Conservation (phyloP, 2,888 invertebrate genomes). For the Pogonocherus hispidulus region DNA sequence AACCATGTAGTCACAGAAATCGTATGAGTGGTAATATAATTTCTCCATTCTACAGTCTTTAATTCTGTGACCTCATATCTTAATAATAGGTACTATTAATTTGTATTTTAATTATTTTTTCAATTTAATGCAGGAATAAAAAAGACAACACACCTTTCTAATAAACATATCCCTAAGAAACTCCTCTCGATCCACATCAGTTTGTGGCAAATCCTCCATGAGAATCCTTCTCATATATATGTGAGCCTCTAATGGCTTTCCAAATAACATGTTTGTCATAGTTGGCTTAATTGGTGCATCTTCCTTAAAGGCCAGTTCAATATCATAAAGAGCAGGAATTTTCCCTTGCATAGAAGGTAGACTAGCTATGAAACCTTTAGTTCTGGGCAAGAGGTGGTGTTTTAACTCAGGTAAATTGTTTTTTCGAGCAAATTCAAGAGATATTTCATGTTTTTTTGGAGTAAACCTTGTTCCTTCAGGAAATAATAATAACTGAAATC, state of each 20-base stretch:
- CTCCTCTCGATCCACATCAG: conserved; percentile 79
- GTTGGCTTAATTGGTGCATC: conserved; percentile 81
- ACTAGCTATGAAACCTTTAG: conserved; percentile 93
- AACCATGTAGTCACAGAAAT: no score
- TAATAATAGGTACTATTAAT: no score
- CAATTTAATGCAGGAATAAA: no score
- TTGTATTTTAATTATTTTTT: no score
- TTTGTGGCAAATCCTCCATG: conserved; percentile 83
- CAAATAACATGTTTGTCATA: conserved; percentile 81
- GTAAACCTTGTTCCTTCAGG: conserved; percentile 97
- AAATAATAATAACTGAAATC: conserved; percentile 82
- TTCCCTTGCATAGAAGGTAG: conserved; percentile 83
- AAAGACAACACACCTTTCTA: no score
- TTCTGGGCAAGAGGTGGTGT: conserved; percentile 93
- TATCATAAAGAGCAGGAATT: conserved; percentile 87
- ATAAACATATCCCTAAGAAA: conserved; percentile 89
- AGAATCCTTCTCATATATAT: conserved; percentile 87
- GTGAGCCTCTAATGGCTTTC: conserved; percentile 80
- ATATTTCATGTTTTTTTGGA: conserved; percentile 86
- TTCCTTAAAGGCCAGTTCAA: conserved; percentile 80
- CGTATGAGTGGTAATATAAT: no score
- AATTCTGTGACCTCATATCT: no score
- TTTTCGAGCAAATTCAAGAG: conserved; percentile 88
- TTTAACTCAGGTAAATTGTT: conserved; percentile 88
- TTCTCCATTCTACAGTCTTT: no score